Percentiles rank a stretch among this genome's conserved stretches.
These are phyloP conservation scores for Sphecodes monilicornis DNA, from an alignment of 2,888 invertebrate species.

Conservation along the genomic window DNA sequence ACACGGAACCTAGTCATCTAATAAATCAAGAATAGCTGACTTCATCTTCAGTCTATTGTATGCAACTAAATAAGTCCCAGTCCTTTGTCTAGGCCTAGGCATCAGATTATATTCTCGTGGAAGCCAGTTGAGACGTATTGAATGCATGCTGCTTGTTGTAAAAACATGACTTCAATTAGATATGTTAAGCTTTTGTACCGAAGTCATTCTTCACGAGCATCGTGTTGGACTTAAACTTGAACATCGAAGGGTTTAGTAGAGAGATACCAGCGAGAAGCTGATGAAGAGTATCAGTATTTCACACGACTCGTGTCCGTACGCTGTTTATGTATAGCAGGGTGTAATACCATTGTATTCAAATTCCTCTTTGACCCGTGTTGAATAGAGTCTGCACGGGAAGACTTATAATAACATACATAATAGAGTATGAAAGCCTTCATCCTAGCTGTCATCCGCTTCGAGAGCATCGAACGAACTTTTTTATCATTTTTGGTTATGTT, in stretches of 20 bases:
- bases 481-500: not conserved
- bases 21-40: not conserved
- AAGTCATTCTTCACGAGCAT: not conserved
- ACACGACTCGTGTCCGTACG: not conserved
- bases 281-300: not conserved
- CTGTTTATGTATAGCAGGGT: not conserved
- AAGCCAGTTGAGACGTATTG: not conserved
- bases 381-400: not conserved
- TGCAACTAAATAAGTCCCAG: not conserved
- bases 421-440: not conserved
- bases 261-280: not conserved
- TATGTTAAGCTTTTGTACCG: not conserved
- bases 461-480: not conserved
- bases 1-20: not conserved
- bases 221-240: not conserved
- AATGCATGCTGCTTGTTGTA: not conserved
- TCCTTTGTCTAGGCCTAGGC: not conserved
- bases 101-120: not conserved
- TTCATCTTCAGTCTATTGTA: not conserved
- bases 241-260: not conserved
- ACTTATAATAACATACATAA: conserved; percentile 6
- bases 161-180: not conserved
- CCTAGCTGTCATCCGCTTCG: not conserved
- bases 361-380: not conserved
- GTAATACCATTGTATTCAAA: conserved; percentile 16